A percentile compares a stretch with the other conserved stretches of the same genome.
phyloP scores from a whole-genome alignment of 2,888 invertebrate species.

The Phalera bucephala region DNA sequence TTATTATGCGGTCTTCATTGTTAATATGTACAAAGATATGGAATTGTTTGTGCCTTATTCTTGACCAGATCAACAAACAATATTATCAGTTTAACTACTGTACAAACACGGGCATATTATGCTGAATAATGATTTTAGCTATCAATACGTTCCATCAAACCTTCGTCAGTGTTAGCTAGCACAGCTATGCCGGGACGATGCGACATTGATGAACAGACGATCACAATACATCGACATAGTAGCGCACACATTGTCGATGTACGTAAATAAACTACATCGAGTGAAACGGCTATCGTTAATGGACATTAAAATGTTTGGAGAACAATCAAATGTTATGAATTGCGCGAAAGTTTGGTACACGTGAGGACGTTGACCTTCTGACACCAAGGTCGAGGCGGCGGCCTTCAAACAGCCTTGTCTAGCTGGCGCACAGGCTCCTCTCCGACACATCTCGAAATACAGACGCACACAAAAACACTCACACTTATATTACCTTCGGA shows the following conservation, averaged over 20 bases:
- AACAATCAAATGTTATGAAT: constrained; percentile 35
- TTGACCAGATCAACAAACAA: background rate
- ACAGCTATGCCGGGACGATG: constrained; percentile 15
- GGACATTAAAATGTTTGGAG: constrained; percentile 18
- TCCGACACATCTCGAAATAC: constrained; percentile 53
- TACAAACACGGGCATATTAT: background rate
- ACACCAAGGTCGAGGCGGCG: constrained; percentile 78
- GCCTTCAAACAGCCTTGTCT: constrained; percentile 80
- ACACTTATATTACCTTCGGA: constrained; percentile 73
- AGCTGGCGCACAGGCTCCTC: constrained; percentile 60
- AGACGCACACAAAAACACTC: constrained; percentile 54
- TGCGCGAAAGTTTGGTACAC: constrained; percentile 63
- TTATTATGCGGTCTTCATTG: background rate
- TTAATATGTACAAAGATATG: constrained; percentile 1
- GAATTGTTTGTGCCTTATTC: background rate
- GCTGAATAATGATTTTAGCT: too few relatives aligned
- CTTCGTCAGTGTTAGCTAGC: constrained; percentile 22
- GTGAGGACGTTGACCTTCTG: constrained; percentile 78
- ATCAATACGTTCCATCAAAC: constrained; percentile 11
- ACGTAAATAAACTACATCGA: constrained; percentile 15
- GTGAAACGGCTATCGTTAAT: constrained; percentile 4
- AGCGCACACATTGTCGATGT: constrained; percentile 11
- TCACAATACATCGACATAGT: constrained; percentile 14
- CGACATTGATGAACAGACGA: constrained; percentile 31
- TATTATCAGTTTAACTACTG: background rate